phyloP scores from a whole-genome alignment of 2,113 vertebrate genomes.

The Genyomyrus donnyi region DNA sequence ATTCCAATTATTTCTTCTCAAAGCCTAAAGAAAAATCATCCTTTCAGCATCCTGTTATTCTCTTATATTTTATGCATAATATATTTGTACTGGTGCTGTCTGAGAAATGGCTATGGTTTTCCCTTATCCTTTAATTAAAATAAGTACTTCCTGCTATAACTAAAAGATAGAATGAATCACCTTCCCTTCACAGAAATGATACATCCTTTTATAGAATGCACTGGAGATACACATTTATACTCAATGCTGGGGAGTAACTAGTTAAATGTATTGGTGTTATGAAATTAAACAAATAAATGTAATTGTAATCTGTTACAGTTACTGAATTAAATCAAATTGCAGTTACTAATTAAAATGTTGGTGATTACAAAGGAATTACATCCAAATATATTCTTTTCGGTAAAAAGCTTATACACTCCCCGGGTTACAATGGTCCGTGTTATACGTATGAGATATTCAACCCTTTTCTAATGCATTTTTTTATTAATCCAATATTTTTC shows the following conservation, averaged over 20 bases:
- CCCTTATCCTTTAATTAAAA: neutral
- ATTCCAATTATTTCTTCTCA: constrained; percentile 9
- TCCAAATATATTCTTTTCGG: neutral
- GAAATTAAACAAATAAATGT: neutral
- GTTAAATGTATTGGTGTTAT: neutral
- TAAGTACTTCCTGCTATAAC: neutral
- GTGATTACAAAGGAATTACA: neutral
- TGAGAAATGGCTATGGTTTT: neutral
- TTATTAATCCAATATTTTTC: too few species aligned
- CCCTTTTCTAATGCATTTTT: too few species aligned
- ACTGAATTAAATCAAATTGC: neutral
- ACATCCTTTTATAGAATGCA: neutral
- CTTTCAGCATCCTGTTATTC: neutral
- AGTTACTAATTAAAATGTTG: neutral
- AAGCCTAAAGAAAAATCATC: neutral
- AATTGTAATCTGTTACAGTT: neutral
- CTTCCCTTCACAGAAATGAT: neutral
- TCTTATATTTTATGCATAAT: neutral
- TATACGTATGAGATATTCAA: too few species aligned
- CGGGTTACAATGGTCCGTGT: too few species aligned
- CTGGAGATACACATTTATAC: neutral
- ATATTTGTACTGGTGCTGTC: neutral
- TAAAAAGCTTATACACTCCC: neutral
- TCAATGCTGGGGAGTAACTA: neutral
- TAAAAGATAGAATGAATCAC: neutral